phyloP scores from a whole-genome alignment of 1,140 invertebrate species.

The Caenorhabditis elegans region WBcel235 BX284603.4:9869001-9869500 shows the following conservation, averaged over 20 bases:
- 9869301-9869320: too few relatives aligned
- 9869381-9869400: background rate
- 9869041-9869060: conserved; percentile 26
- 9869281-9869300: too few relatives aligned
- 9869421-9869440: conserved; percentile 1
- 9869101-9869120: too few relatives aligned
- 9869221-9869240: too few relatives aligned
- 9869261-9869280: too few relatives aligned
- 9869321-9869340: too few relatives aligned
- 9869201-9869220: too few relatives aligned
- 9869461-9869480: background rate
- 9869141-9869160: too few relatives aligned
- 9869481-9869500: background rate
- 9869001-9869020: conserved; percentile 16
- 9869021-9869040: conserved; percentile 10
- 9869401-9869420: background rate
- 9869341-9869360: background rate
- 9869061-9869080: background rate
- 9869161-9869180: too few relatives aligned
- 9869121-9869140: too few relatives aligned
- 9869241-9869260: too few relatives aligned
- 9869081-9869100: background rate
- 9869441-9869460: conserved; percentile 7
- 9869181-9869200: too few relatives aligned
- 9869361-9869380: background rate